Percentiles rank a stretch among this genome's conserved stretches.
phyloP scores from a whole-genome alignment of 2,888 invertebrate species.

The Pammene aurita region DNA sequence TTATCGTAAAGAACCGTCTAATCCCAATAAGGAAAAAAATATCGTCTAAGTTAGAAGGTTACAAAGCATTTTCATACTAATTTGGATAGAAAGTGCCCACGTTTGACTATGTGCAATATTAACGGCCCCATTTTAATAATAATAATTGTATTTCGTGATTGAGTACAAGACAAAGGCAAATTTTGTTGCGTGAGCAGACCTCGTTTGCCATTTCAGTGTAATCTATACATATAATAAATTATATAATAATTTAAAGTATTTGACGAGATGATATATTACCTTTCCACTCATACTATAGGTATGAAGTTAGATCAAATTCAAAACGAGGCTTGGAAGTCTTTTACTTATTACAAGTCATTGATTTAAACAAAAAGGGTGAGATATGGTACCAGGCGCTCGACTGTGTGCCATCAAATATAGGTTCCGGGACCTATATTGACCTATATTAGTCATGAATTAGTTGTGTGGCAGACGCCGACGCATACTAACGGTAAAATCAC shows the following conservation, averaged over 20 bases:
- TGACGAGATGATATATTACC: slow-evolving; percentile 5
- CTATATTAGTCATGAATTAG: too few relatives aligned
- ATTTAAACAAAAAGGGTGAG: too few relatives aligned
- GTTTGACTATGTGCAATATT: neutral
- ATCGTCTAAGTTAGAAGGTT: too few relatives aligned
- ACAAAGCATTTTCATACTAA: too few relatives aligned
- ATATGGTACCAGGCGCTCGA: too few relatives aligned
- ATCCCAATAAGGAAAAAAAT: too few relatives aligned
- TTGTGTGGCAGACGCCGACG: too few relatives aligned
- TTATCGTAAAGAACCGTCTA: too few relatives aligned
- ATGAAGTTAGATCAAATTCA: neutral
- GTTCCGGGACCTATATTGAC: too few relatives aligned
- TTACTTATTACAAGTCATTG: too few relatives aligned
- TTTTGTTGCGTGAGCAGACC: slow-evolving; percentile 23
- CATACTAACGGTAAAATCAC: too few relatives aligned
- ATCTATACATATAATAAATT: slow-evolving; percentile 2
- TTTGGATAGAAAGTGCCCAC: neutral
- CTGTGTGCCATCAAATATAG: too few relatives aligned
- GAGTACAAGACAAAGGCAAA: slow-evolving; percentile 9
- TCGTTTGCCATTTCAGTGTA: slow-evolving; percentile 11
- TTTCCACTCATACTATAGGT: neutral
- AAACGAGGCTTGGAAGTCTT: neutral
- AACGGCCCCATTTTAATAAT: slow-evolving; percentile 1
- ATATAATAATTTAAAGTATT: slow-evolving; percentile 1
- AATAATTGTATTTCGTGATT: slow-evolving; percentile 17